phyloP scores from a whole-genome alignment of 2,888 invertebrate genomes.

The Netelia virgata region DNA sequence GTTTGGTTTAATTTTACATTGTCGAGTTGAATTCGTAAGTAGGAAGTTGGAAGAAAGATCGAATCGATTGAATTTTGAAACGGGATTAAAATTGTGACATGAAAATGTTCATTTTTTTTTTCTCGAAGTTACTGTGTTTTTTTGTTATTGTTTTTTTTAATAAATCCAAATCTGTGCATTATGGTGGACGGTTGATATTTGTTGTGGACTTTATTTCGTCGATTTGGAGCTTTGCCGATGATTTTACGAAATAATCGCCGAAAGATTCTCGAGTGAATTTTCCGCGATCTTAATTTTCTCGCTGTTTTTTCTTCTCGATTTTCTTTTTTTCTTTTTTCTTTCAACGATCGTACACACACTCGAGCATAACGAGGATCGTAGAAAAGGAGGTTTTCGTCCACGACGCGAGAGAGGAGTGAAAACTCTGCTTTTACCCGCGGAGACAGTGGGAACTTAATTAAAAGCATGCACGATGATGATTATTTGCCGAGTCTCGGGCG shows the following conservation, averaged over 20 bases:
- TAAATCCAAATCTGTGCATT: neutral
- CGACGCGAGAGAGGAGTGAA: conserved; percentile 36
- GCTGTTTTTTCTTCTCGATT: conserved; percentile 21
- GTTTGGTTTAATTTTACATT: too few species aligned
- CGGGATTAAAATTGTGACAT: too few species aligned
- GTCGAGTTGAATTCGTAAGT: too few species aligned
- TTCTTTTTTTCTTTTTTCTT: neutral
- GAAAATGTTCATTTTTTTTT: too few species aligned
- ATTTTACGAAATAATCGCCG: too few species aligned
- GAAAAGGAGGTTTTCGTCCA: conserved; percentile 68
- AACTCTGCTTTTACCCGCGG: conserved; percentile 64
- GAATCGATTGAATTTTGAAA: too few species aligned
- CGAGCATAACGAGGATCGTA: conserved; percentile 71
- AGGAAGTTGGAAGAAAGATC: too few species aligned
- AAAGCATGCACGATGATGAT: conserved; percentile 84
- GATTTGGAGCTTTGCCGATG: too few species aligned
- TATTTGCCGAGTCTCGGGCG: conserved; percentile 78
- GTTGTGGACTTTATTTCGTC: neutral
- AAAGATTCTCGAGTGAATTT: too few species aligned
- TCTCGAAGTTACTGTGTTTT: neutral
- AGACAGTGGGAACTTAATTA: conserved; percentile 83
- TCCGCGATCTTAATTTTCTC: neutral
- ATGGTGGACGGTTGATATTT: neutral
- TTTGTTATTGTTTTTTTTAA: neutral
- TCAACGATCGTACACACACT: neutral